A percentile compares a stretch with the other conserved stretches of the same genome.
Conservation (phyloP, 92 coral and sea anemone genomes). For the Bergia puertoricense region DNA sequence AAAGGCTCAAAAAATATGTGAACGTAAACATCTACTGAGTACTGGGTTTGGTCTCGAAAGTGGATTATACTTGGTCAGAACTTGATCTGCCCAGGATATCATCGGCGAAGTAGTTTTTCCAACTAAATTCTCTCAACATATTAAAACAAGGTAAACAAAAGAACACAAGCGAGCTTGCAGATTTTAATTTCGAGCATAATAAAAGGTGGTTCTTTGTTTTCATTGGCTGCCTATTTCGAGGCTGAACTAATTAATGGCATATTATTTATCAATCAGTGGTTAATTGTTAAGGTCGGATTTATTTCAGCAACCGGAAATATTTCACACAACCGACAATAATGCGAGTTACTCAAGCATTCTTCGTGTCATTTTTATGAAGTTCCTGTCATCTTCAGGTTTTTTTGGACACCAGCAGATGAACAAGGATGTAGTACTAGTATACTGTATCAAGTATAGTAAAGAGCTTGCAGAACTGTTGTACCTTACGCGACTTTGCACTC, state of each 20-base stretch:
- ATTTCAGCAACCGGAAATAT: conserved; percentile 25
- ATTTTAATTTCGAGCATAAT: conserved; percentile 31
- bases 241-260: conserved; percentile 59
- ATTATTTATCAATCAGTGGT: conserved; percentile 61
- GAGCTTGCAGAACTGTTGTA: background rate
- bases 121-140: background rate
- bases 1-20: background rate
- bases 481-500: background rate
- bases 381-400: background rate
- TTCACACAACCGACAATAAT: conserved; percentile 11
- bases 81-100: background rate
- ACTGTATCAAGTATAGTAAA: too few species aligned
- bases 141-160: background rate
- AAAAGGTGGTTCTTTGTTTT: conserved; percentile 32
- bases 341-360: background rate
- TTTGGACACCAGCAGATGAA: background rate
- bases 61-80: background rate
- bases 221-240: conserved; percentile 58
- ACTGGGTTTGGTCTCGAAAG: too few species aligned
- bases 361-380: background rate
- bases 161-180: conserved; percentile 26
- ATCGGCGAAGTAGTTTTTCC: conserved; percentile 5
- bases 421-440: background rate
- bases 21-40: background rate
- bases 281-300: conserved; percentile 50